A percentile compares a stretch with the other conserved stretches of the same genome.
phyloP scores from a whole-genome alignment of 2,888 invertebrate genomes.

The Tinea semifulvella region DNA sequence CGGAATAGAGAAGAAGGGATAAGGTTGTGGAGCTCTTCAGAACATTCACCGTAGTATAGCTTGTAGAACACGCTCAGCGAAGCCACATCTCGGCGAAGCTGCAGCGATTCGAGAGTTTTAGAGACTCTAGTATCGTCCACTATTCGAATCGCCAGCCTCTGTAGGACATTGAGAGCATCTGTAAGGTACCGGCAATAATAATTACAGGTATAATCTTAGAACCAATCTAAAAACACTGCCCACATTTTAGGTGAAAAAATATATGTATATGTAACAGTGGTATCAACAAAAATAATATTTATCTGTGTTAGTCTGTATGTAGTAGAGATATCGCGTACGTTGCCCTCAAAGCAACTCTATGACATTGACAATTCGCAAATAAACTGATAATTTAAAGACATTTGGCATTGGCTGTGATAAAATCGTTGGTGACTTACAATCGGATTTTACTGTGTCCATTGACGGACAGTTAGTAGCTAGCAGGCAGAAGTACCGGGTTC shows the following conservation, averaged over 20 bases:
- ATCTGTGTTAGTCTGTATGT: conserved; percentile 30
- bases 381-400: conserved; percentile 40
- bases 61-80: too few species aligned
- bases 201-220: neutral
- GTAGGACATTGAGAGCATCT: too few species aligned
- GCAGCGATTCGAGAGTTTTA: too few species aligned
- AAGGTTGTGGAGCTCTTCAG: too few species aligned
- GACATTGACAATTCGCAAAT: conserved; percentile 63
- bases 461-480: too few species aligned
- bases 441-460: neutral
- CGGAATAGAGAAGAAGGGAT: too few species aligned
- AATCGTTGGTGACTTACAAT: neutral
- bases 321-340: conserved; percentile 56
- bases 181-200: too few species aligned
- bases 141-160: too few species aligned
- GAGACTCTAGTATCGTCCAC: too few species aligned
- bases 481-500: too few species aligned
- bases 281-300: conserved; percentile 15
- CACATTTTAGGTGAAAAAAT: neutral
- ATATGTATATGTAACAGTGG: conserved; percentile 9
- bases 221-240: conserved; percentile 5
- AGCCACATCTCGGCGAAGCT: too few species aligned
- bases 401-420: conserved; percentile 12
- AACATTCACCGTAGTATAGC: too few species aligned
- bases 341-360: conserved; percentile 60